These are phyloP conservation scores for Zhuqinia jingwanae DNA, from an alignment of 2,888 invertebrate genomes.

Conservation along the genomic window DNA sequence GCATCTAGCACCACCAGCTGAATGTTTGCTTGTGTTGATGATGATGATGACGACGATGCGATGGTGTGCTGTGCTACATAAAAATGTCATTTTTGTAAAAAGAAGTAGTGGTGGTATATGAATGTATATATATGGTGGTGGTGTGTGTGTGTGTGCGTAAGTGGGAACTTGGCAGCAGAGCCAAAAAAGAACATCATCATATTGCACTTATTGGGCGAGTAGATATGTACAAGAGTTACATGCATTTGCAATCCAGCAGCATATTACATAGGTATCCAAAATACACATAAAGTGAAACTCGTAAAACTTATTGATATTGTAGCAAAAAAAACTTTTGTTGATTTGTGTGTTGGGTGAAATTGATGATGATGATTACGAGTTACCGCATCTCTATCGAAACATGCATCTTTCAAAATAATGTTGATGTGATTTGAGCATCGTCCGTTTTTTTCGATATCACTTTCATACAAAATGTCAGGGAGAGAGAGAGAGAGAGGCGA, in stretches of 20 bases:
- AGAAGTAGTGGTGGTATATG: background rate
- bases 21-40: background rate
- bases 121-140: background rate
- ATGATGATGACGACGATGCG: no score
- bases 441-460: slow-evolving; percentile 51
- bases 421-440: background rate
- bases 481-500: slow-evolving; percentile 20
- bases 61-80: slow-evolving; percentile 7
- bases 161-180: slow-evolving; percentile 30
- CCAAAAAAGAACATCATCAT: slow-evolving; percentile 26
- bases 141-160: background rate
- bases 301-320: slow-evolving; percentile 1
- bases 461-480: background rate
- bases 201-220: background rate
- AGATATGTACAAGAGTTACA: background rate
- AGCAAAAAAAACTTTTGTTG: slow-evolving; percentile 26
- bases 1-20: background rate
- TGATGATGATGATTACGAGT: slow-evolving; percentile 20
- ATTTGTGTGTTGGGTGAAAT: background rate
- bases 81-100: slow-evolving; percentile 31
- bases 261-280: background rate
- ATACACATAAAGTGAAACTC: background rate
- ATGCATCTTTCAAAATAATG: background rate
- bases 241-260: no score
- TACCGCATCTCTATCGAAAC: slow-evolving; percentile 1